Evolutionary conservation across 2,113 vertebrate genomes (phyloP), one percentile per base, ranked within the genome.

Genomic region (Solenodon paradoxus): DNA sequence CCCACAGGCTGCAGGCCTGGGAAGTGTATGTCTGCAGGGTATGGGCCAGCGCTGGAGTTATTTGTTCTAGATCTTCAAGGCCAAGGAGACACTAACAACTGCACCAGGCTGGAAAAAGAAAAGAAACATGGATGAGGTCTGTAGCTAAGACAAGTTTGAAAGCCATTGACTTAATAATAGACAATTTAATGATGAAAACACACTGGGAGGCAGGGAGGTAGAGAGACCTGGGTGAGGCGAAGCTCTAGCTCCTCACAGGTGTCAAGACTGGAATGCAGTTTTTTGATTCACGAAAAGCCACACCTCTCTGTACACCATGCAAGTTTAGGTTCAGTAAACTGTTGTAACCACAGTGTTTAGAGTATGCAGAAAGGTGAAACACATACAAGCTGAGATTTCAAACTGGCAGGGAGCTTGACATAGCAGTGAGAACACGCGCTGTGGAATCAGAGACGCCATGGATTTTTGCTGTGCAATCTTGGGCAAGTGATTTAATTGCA

Each of bases 131-230:
- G 11, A 51, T 68, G 59, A 75, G 8, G 15, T 28, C 35, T 93
- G 42, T 22, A 92, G 9, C 38, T 81, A 61, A 95, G 81, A 72
- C 20, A 42, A 32, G 17, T 47, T 89, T 61, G 59, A 77, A 92
- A 88, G 12, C 5, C 32, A 51, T 75, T 91, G 83, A 66, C 45
- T 92, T 88, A 75, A 90, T 53, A 47, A 40, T 87, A 45, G 3
- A 9, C 57, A 49, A 22, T 55, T 80, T 95, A 81, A 12, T 68
- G 22, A 77, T 75, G 55, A 57, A 83, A 93, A 92, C 49, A 15
- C 75, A 28, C 12, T 40, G 24, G 10, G 17, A 66, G 9, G 87
- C 90, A 80, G 71, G 84, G 82, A 88, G 5, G 16, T 22, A 30
- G 68, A 79, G 47, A 51, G 30, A 24, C 11, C 3, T 7, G 4